Evolutionary conservation across 2,113 vertebrate species (phyloP).

Genomic region (Centropus bengalensis): DNA sequence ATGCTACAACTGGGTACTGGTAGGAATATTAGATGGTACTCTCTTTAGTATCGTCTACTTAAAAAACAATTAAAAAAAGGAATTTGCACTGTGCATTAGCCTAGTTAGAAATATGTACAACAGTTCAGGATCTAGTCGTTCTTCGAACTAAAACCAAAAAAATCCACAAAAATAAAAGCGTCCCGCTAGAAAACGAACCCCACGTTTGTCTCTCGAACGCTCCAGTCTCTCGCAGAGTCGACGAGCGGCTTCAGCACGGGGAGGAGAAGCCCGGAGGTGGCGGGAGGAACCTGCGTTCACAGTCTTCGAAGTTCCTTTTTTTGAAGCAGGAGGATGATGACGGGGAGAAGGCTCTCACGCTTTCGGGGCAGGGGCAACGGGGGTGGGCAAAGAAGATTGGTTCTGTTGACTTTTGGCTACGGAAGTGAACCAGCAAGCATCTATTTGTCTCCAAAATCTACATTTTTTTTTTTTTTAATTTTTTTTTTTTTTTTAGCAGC

Average conservation of each 20-base stretch:
- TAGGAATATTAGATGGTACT: conserved; percentile 72
- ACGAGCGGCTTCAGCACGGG: conserved; percentile 86
- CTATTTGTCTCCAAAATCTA: conserved; percentile 85
- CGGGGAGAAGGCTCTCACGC: conserved; percentile 57
- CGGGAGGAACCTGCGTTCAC: conserved; percentile 89
- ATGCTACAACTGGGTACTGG: conserved; percentile 78
- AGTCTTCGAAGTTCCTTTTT: conserved; percentile 96
- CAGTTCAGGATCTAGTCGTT: conserved; percentile 85
- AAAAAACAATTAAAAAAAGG: conserved; percentile 75
- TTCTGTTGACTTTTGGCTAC: conserved; percentile 89
- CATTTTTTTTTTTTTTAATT: conserved; percentile 65
- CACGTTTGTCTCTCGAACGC: conserved; percentile 84
- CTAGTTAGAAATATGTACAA: conserved; percentile 91
- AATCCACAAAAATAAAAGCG: conserved; percentile 80
- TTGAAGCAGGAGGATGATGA: conserved; percentile 85
- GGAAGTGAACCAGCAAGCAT: conserved; percentile 89
- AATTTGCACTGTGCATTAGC: conserved; percentile 85
- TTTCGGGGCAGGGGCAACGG: conserved; percentile 11
- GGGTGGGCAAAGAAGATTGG: conserved; percentile 72
- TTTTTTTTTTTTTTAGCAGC: conserved; percentile 88
- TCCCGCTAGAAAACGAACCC: conserved; percentile 82
- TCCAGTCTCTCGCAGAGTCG: conserved; percentile 86
- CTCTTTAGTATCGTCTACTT: conserved; percentile 75
- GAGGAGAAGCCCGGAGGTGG: conserved; percentile 71
- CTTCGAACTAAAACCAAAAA: conserved; percentile 81